Percentiles rank a stretch among this genome's conserved stretches.
Conservation (phyloP, 1,140 invertebrate genomes). For the Habropoda laboriosa region DNA sequence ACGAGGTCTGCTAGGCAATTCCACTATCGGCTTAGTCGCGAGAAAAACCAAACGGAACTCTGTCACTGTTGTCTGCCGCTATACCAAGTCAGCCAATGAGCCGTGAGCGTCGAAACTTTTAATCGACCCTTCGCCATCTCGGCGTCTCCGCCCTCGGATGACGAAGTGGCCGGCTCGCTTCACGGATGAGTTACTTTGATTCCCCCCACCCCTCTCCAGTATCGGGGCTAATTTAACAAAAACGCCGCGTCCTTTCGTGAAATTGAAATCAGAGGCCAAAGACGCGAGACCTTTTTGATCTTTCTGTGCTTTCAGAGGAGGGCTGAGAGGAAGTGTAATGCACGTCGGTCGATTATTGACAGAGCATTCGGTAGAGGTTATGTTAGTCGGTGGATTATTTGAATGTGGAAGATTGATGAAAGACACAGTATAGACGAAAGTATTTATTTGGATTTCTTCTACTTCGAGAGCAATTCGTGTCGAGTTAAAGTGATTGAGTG, state of each 20-base stretch:
- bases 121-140: slow-evolving; percentile 69
- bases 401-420: background rate
- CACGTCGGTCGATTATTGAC: background rate
- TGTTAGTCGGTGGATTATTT: background rate
- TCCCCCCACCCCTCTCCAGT: background rate
- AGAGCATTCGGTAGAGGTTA: background rate
- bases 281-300: slow-evolving; percentile 26
- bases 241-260: slow-evolving; percentile 26
- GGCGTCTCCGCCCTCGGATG: slow-evolving; percentile 21
- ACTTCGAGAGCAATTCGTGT: too few species aligned
- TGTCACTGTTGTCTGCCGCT: slow-evolving; percentile 73
- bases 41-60: slow-evolving; percentile 67
- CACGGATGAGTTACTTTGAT: slow-evolving; percentile 28
- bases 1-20: slow-evolving; percentile 42
- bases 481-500: too few species aligned
- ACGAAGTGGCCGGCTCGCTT: slow-evolving; percentile 9
- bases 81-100: slow-evolving; percentile 64
- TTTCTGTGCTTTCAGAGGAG: background rate
- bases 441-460: too few species aligned
- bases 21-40: slow-evolving; percentile 57
- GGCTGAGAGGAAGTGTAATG: background rate
- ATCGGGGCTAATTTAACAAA: slow-evolving; percentile 36
- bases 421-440: too few species aligned
- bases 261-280: slow-evolving; percentile 41
- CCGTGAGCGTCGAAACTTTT: slow-evolving; percentile 74